Evolutionary conservation across 2,888 invertebrate genomes (phyloP).

Genomic region (Poecilus cupreus): DNA sequence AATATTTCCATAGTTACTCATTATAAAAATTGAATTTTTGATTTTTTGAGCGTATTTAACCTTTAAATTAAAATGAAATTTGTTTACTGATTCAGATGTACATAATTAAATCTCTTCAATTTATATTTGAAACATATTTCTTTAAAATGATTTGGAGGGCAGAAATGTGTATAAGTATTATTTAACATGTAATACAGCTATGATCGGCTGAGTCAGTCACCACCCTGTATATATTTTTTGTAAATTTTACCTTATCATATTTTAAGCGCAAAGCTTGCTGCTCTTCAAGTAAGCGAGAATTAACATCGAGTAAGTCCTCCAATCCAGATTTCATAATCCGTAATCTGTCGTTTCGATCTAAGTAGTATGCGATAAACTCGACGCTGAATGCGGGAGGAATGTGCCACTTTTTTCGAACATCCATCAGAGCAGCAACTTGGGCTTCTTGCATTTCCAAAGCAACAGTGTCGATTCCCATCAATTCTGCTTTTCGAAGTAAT

Average conservation of each 20-base stretch:
- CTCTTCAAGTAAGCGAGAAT: conserved; percentile 83
- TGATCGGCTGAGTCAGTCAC: too few species aligned
- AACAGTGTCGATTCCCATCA: conserved; percentile 92
- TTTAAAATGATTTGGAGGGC: too few species aligned
- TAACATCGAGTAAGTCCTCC: conserved; percentile 84
- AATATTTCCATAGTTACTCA: too few species aligned
- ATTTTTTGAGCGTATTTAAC: conserved; percentile 69
- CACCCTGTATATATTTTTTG: too few species aligned
- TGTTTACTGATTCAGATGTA: too few species aligned
- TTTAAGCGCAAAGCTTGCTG: conserved; percentile 84
- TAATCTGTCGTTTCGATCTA: conserved; percentile 90
- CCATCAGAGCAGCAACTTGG: conserved; percentile 86
- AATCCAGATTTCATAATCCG: conserved; percentile 86
- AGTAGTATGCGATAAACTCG: conserved; percentile 95
- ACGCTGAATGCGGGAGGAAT: conserved; percentile 95
- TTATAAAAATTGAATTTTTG: too few species aligned
- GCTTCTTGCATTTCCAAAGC: conserved; percentile 89
- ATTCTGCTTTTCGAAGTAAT: conserved; percentile 88
- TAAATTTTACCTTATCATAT: conserved; percentile 89
- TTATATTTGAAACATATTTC: too few species aligned
- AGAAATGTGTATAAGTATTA: too few species aligned
- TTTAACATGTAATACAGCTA: too few species aligned
- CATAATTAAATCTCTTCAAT: too few species aligned
- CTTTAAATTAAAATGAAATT: not conserved
- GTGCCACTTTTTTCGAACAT: conserved; percentile 95